Conservation (phyloP, 2,113 vertebrate species). For the Baryphthengus martii region DNA sequence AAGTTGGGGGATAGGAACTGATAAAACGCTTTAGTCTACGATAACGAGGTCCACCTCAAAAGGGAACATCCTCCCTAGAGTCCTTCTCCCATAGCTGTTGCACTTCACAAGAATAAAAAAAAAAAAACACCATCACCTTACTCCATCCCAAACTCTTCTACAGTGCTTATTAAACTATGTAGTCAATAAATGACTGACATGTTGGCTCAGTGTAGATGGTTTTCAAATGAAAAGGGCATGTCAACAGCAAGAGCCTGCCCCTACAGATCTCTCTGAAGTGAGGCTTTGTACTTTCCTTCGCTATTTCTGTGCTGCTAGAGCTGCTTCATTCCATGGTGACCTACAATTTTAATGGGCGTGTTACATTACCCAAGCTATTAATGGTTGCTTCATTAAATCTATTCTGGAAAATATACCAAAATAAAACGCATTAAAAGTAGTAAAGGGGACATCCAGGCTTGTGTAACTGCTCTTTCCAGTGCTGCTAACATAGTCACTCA, state of each 20-base stretch:
- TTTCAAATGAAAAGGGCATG: background rate
- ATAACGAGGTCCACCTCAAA: background rate
- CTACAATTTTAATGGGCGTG: background rate
- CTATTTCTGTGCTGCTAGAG: background rate
- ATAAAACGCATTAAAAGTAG: background rate
- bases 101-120: background rate
- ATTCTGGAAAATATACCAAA: background rate
- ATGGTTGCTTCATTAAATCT: background rate
- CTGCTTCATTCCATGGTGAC: background rate
- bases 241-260: background rate
- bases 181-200: background rate
- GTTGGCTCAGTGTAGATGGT: background rate
- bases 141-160: background rate
- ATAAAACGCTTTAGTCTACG: background rate
- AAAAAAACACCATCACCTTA: background rate
- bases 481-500: background rate
- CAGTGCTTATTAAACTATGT: background rate
- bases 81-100: background rate
- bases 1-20: background rate
- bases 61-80: background rate
- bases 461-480: background rate
- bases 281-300: background rate
- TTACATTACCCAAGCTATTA: background rate
- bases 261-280: background rate
- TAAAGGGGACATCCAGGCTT: background rate